Evolutionary conservation across 2,797 vertebrate genomes (phyloP), one percentile per base, ranked within the genome.

Genomic region (Rhinella marina): DNA sequence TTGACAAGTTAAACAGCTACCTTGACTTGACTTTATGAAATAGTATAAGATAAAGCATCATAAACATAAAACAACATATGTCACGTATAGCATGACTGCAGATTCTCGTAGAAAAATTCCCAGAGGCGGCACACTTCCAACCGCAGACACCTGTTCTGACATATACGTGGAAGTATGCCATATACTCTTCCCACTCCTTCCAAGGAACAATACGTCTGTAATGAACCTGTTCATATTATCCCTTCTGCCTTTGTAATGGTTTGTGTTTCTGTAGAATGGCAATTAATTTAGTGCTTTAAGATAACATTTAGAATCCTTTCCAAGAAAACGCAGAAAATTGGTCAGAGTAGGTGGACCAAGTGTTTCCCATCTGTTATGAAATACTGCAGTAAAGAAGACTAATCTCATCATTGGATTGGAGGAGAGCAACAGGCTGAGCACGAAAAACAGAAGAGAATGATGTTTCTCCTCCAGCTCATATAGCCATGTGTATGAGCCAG

Each of bases 281-380:
- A 57, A 87, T 87, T 77, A 50, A 76, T 87, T 66, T 77, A 64
- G 59, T 21, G 59, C 57, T 76, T 77, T 82, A 87, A 83, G 86
- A 88, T 83, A 84, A 88, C 86, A 84, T 78, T 84, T 68, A 68
- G 50, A 88, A 61, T 79, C 52, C 81, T 48, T 78, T 88, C 86
- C 81, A 88, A 84, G 86, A 66, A 76, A 77, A 77, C 70, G 6
- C 50, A 78, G 86, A 66, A 70, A 68, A 88, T 73, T 87, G 70
- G 81, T 75, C 81, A 66, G 80, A 77, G 86, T 75, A 64, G 72
- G 80, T 82, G 81, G 81, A 82, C 86, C 81, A 83, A 88, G 86
- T 88, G 81, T 29, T 88, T 79, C 50, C 86, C 86, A 88, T 87
- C 86, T 87, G 86, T 82, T 76, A 54, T 82, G 25, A 32, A 86